Conservation (phyloP, 1,140 invertebrate species). For the Hycleus cichorii region DNA sequence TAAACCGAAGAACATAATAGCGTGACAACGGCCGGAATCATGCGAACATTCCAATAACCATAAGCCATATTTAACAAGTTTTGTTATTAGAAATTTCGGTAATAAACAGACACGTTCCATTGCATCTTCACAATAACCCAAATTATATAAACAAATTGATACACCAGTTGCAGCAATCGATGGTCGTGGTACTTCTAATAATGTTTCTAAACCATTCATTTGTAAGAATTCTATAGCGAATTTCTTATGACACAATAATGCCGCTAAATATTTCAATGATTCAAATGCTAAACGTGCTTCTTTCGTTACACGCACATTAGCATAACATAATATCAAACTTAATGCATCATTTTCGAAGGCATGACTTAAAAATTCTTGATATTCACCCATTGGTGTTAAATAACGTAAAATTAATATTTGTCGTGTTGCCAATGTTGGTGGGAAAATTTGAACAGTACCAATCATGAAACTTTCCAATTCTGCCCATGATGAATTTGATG, state of each 20-base stretch:
- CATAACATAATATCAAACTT: slow-evolving; percentile 80
- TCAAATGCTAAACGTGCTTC: slow-evolving; percentile 92
- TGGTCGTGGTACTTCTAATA: slow-evolving; percentile 83
- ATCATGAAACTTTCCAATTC: slow-evolving; percentile 84
- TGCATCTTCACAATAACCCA: slow-evolving; percentile 94
- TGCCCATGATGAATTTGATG: slow-evolving; percentile 79
- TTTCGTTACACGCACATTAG: slow-evolving; percentile 80
- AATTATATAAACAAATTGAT: slow-evolving; percentile 91
- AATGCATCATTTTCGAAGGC: slow-evolving; percentile 84
- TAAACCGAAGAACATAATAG: slow-evolving; percentile 94
- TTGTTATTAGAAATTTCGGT: slow-evolving; percentile 66
- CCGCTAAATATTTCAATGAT: slow-evolving; percentile 86
- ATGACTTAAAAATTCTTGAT: slow-evolving; percentile 90
- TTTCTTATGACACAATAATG: slow-evolving; percentile 93
- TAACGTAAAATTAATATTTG: slow-evolving; percentile 91
- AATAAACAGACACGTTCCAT: slow-evolving; percentile 91
- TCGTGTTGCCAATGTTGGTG: slow-evolving; percentile 75
- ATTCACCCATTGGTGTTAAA: slow-evolving; percentile 90
- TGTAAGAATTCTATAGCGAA: slow-evolving; percentile 93
- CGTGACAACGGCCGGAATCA: slow-evolving; percentile 90
- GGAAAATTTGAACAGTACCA: slow-evolving; percentile 73
- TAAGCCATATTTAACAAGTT: slow-evolving; percentile 79
- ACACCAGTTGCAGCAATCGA: slow-evolving; percentile 93
- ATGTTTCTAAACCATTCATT: slow-evolving; percentile 70
- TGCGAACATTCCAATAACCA: slow-evolving; percentile 95